Evolutionary conservation across 2,797 vertebrate species (phyloP), one percentile per base, ranked within the genome.

Genomic region (Arctocebus calabarensis): DNA sequence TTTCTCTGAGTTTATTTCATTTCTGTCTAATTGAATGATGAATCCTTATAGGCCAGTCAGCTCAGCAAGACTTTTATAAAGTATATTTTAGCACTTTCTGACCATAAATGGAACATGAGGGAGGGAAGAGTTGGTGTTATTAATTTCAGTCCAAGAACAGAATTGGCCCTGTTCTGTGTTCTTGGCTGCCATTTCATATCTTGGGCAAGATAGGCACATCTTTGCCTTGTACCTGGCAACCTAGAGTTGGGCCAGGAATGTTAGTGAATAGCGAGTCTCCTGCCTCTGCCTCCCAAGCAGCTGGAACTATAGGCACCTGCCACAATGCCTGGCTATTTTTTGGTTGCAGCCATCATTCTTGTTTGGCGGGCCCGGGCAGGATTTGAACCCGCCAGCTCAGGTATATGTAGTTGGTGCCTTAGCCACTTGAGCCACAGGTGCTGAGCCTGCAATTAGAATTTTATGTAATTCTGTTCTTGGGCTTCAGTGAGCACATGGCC

Each of bases 1-100:
- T 96, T 81, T 32, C 70, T 82, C 87, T 81, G 64, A 43, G 59
- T 94, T 88, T 74, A 68, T 96, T 95, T 96, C 71, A 84, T 34
- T 88, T 87, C 55, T 82, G 0, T 96, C n/a, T 71, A 45, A 87
- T n/a, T 71, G 68, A 94, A 73, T 61, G 78, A 64, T 48, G 45
- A 45, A 10, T 45, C 9, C 45, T 96, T 71, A 78, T 9, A 73
- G 22, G 85, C 55, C 23, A 91, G 9, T 85, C 45, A 86, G 5
- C 16, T 88, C 55, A 70, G 68, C 25, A 79, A 25, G 59, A 55
- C 13, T 40, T 70, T 62, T 92, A 3, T 73, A 17, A 90, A 70
- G 40, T 84, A 20, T 77, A 5, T 73, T 37, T 94, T 79, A 92
- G 14, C 14, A 48, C n/a, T 81, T 23, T 91, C 16, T 52, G 75